Conservation (phyloP, 2,797 vertebrate genomes). For the Falco cherrug region DNA sequence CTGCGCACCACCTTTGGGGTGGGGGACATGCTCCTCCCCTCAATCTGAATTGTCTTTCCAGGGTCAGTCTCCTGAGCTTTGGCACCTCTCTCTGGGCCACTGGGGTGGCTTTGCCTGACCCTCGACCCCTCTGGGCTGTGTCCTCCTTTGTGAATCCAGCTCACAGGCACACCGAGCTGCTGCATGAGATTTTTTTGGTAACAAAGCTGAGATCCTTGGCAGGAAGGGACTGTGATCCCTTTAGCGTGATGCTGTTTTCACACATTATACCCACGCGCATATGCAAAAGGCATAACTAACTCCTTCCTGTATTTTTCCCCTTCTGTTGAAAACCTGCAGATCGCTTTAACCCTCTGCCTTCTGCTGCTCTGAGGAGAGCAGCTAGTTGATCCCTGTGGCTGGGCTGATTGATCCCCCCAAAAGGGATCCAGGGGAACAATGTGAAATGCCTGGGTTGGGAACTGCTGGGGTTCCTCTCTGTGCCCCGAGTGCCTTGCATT, state of each 20-base stretch:
- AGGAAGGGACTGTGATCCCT: background rate
- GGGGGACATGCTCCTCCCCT: accelerated
- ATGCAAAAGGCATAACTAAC: background rate
- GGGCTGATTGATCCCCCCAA: background rate
- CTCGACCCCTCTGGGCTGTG: background rate
- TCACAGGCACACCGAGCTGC: background rate
- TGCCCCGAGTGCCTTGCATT: background rate
- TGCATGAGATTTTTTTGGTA: background rate
- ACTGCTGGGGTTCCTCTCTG: background rate
- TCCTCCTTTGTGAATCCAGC: background rate
- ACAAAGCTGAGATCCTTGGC: background rate
- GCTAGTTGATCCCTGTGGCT: background rate
- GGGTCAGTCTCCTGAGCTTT: background rate
- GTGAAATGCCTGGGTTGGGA: background rate
- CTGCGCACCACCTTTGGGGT: accelerated
- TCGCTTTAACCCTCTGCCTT: background rate
- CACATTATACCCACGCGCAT: background rate
- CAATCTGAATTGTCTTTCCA: background rate
- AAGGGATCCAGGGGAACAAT: background rate
- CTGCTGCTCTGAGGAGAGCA: background rate
- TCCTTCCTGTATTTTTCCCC: background rate
- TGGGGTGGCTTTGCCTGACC: background rate
- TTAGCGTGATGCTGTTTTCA: background rate
- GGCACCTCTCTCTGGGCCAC: background rate
- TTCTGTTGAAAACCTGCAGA: background rate